These are phyloP conservation scores for Autographa gamma DNA, from an alignment of 2,888 invertebrate genomes.

Conservation along the genomic window DNA sequence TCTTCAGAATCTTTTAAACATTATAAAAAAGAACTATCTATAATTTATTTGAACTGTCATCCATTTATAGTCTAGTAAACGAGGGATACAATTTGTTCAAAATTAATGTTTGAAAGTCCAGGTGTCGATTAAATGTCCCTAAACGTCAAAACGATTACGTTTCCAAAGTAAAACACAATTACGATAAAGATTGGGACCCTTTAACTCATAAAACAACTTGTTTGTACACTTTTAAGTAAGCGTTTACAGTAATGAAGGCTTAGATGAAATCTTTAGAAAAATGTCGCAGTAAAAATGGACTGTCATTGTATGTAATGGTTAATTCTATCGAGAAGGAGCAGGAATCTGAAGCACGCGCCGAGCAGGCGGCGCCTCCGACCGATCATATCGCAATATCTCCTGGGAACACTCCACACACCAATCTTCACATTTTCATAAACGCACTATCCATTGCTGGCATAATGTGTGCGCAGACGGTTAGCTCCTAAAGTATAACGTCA, in stretches of 20 bases:
- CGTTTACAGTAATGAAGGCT: constrained; percentile 84
- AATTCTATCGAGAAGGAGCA: constrained; percentile 75
- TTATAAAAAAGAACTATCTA: constrained; percentile 16
- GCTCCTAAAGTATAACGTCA: constrained; percentile 59
- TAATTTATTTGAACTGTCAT: constrained; percentile 44
- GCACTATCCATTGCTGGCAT: constrained; percentile 69
- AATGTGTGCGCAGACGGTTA: constrained; percentile 62
- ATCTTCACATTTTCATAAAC: constrained; percentile 62
- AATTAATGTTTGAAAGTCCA: constrained; percentile 50
- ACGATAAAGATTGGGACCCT: constrained; percentile 69
- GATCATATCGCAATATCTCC: constrained; percentile 86
- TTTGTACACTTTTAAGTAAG: constrained; percentile 80
- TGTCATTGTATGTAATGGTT: constrained; percentile 87
- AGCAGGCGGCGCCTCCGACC: constrained; percentile 71
- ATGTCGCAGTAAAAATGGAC: constrained; percentile 79
- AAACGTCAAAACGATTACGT: constrained; percentile 52
- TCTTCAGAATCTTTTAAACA: constrained; percentile 3
- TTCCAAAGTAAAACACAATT: constrained; percentile 57
- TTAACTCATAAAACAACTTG: constrained; percentile 72
- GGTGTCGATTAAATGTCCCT: constrained; percentile 56
- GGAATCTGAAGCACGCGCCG: constrained; percentile 87
- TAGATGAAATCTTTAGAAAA: constrained; percentile 74
- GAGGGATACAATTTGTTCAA: constrained; percentile 42
- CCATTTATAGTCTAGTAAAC: constrained; percentile 45
- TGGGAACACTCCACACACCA: constrained; percentile 70